Evolutionary conservation across 2,888 invertebrate species (phyloP).

Genomic region (Timandra comae): DNA sequence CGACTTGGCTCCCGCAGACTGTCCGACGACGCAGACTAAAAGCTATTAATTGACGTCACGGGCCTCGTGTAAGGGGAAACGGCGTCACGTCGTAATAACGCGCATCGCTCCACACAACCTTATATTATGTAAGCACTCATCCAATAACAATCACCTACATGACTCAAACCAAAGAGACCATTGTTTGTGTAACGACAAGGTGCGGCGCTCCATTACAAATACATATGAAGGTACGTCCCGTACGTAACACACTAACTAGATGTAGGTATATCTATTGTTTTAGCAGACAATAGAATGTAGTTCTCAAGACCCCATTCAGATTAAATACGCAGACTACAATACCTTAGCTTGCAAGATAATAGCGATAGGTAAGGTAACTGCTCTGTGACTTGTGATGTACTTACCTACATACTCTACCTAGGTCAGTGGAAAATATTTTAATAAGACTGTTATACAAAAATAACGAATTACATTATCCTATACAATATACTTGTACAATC

Average conservation of each 20-base stretch:
- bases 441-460: too few relatives aligned
- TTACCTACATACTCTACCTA: too few relatives aligned
- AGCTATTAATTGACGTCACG: slow-evolving; percentile 60
- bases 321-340: slow-evolving; percentile 22
- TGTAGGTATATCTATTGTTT: slow-evolving; percentile 16
- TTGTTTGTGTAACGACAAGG: slow-evolving; percentile 17
- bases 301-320: slow-evolving; percentile 21
- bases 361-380: slow-evolving; percentile 11
- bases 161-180: slow-evolving; percentile 26
- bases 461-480: too few relatives aligned
- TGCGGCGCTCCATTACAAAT: slow-evolving; percentile 6
- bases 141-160: slow-evolving; percentile 36
- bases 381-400: too few relatives aligned
- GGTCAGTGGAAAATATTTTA: too few relatives aligned
- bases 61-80: slow-evolving; percentile 51
- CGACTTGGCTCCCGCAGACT: slow-evolving; percentile 43
- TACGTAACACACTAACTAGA: slow-evolving; percentile 9
- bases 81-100: slow-evolving; percentile 30
- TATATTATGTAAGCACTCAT: slow-evolving; percentile 42
- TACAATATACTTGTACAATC: too few relatives aligned
- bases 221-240: slow-evolving; percentile 6
- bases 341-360: slow-evolving; percentile 16
- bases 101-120: slow-evolving; percentile 20
- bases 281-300: slow-evolving; percentile 20
- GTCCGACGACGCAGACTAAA: slow-evolving; percentile 54